These are phyloP conservation scores for Procavia capensis DNA, from an alignment of 2,113 vertebrate species.

Conservation along the genomic window DNA sequence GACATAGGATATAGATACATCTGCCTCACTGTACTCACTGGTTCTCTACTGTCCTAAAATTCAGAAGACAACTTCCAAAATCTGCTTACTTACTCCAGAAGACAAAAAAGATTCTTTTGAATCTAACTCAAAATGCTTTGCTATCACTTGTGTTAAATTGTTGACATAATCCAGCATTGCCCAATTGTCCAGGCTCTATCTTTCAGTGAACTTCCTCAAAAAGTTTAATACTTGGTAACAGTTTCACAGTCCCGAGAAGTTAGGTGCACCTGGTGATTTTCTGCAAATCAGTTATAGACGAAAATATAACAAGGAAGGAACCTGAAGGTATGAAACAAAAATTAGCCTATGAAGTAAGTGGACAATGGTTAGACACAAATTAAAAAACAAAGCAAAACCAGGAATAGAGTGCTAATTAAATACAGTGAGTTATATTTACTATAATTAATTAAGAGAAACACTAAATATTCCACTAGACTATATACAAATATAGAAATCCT, in stretches of 20 bases:
- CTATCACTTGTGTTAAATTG: background rate
- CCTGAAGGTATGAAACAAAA: background rate
- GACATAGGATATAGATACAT: background rate
- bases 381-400: background rate
- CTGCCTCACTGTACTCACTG: background rate
- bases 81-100: background rate
- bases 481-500: background rate
- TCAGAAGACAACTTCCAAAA: background rate
- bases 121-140: background rate
- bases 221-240: background rate
- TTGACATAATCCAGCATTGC: background rate
- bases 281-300: background rate
- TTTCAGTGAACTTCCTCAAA: background rate
- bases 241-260: background rate
- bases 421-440: background rate
- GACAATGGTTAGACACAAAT: too few relatives aligned
- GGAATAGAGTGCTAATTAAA: background rate
- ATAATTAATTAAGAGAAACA: background rate
- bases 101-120: background rate
- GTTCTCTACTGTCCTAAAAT: background rate
- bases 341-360: background rate
- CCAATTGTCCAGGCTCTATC: background rate
- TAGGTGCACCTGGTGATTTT: background rate
- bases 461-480: background rate
- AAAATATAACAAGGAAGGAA: background rate